Evolutionary conservation across 2,113 vertebrate species (phyloP).

Genomic region (Fukomys damarensis): DNA sequence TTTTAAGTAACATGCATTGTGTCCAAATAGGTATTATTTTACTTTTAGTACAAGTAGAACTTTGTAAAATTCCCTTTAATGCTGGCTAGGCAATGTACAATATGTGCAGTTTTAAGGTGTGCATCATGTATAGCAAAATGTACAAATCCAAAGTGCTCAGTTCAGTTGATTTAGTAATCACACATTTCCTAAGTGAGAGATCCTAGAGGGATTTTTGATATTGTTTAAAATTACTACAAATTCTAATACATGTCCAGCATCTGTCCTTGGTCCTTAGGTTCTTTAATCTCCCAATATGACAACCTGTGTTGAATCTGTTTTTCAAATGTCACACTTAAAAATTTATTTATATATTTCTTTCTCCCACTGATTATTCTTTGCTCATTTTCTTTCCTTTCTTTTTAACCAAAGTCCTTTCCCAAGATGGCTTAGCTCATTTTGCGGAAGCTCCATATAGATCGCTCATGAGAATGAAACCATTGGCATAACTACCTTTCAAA

Average conservation of each 20-base stretch:
- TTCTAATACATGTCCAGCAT: neutral
- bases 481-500: neutral
- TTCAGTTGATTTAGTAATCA: neutral
- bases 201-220: neutral
- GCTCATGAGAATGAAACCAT: neutral
- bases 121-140: neutral
- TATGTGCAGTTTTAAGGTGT: neutral
- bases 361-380: neutral
- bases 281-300: neutral
- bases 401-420: neutral
- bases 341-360: neutral
- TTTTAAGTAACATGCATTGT: neutral
- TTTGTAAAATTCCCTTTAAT: neutral
- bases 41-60: neutral
- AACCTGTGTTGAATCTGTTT: neutral
- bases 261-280: neutral
- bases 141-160: neutral
- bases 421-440: neutral
- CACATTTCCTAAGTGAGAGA: neutral
- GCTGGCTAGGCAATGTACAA: neutral
- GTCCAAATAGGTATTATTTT: neutral
- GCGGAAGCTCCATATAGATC: neutral
- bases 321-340: neutral
- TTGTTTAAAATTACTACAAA: neutral
- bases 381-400: neutral